Percentiles rank a stretch among this genome's conserved stretches.
Conservation (phyloP, 2,888 invertebrate genomes). For the Agrochola circellaris region DNA sequence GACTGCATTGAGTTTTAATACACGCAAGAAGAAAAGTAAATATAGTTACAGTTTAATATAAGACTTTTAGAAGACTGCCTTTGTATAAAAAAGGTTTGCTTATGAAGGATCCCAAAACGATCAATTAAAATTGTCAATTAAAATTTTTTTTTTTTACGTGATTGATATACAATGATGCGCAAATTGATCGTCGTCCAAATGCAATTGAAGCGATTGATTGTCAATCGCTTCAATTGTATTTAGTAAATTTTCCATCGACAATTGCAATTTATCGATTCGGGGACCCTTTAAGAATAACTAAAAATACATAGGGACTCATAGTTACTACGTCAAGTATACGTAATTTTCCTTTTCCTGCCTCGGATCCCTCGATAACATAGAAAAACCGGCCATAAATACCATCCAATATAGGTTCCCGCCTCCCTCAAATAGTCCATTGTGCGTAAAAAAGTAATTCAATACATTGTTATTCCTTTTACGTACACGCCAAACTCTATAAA, state of each 20-base stretch:
- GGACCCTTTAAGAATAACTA: constrained; percentile 5
- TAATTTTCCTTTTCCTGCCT: constrained; percentile 54
- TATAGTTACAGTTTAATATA: background rate
- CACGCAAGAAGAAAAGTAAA: constrained; percentile 15
- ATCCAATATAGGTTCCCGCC: constrained; percentile 57
- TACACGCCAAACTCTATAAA: constrained; percentile 70
- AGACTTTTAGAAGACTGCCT: background rate
- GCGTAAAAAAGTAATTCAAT: constrained; percentile 66
- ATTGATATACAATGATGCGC: no score
- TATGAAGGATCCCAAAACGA: background rate
- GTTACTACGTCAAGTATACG: constrained; percentile 44
- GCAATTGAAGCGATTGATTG: no score
- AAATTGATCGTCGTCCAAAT: no score
- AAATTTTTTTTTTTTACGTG: no score
- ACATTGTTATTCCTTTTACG: constrained; percentile 71
- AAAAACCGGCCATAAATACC: constrained; percentile 66
- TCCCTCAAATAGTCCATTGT: constrained; percentile 64
- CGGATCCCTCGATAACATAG: constrained; percentile 61
- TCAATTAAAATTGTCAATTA: no score
- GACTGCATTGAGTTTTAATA: constrained; percentile 21
- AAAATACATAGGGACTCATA: constrained; percentile 40
- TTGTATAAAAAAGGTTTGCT: constrained; percentile 1
- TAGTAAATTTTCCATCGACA: no score
- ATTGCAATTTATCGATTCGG: no score
- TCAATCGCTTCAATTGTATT: no score